Base-by-base conservation (phyloP, 2,113 vertebrate species). In the Corythoichthys haematopterus region DNA sequence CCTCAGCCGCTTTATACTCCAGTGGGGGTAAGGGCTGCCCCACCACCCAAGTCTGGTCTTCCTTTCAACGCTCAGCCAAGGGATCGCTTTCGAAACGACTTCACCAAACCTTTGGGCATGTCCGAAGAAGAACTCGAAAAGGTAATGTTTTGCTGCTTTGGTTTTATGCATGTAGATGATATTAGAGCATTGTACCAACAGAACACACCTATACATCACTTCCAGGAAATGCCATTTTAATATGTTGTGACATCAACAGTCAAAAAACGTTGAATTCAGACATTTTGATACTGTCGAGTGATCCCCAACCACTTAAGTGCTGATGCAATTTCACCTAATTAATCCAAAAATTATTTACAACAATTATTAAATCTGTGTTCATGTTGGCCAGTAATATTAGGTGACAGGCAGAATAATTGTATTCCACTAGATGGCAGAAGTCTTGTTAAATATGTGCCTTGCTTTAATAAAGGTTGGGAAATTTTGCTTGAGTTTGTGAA, bases 51-150 rank as follows among this genome's bases (percentile, higher is more conserved):
- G 0, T 93, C 92, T 2, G 92, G 92, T 36, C 86, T 93, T 70
- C 92, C 92, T 48, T 93, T 93, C 74, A 93, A 93, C 2, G 92
- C 92, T 35, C 92, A 93, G 83, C 90, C 91, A 3, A 81, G 91
- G 65, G 91, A 90, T 64, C 88, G 92, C 70, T 91, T 93, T 75
- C 88, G 92, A 55, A 93, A 93, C 36, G 91, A 93, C 77, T 91
- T 92, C 81, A 92, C 92, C 69, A 92, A 91, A 79, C 89, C 92
- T 0, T 82, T 88, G 67, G 75, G 83, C 68, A 72, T 87, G 70
- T 85, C 88, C 28, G 89, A 92, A 69, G 84, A 82, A 6, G 91
- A 91, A 51, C 87, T 93, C 6, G 88, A 92, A 68, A 93, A 93
- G 92, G 92, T 93, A 86, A 87, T 10, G 4, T 5, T 5, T 11